A percentile compares a stretch with the other conserved stretches of the same genome.
Evolutionary conservation across 2,797 vertebrate species (phyloP).

Genomic region (Pyrrhura leucotis): DNA sequence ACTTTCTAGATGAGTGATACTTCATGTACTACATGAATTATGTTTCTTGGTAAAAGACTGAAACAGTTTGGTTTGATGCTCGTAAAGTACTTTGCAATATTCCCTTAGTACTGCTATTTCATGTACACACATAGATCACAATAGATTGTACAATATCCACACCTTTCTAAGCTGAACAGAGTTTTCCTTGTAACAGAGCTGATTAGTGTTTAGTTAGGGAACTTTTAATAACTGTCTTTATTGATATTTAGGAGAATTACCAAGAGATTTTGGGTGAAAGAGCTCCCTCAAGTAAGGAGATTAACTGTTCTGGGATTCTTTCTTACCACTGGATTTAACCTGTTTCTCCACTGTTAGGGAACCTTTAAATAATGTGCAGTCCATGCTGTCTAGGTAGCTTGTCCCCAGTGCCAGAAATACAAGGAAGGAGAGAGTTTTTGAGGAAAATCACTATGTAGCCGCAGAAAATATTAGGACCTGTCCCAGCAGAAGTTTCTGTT

Average conservation of each 20-base stretch:
- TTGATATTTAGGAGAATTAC: not conserved
- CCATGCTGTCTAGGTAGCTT: not conserved
- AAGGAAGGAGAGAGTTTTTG: not conserved
- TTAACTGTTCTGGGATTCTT: not conserved
- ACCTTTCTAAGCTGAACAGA: not conserved
- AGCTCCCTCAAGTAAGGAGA: not conserved
- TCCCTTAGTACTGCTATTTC: not conserved
- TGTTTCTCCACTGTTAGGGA: not conserved
- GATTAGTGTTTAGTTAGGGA: not conserved
- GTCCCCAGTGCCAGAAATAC: not conserved
- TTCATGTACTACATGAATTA: not conserved
- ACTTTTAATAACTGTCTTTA: not conserved
- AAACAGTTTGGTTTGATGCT: not conserved
- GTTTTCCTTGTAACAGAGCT: not conserved
- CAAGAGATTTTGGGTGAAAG: not conserved
- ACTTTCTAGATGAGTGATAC: not conserved
- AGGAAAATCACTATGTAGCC: not conserved
- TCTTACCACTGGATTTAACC: not conserved
- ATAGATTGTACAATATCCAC: not conserved
- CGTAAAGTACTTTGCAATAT: not conserved
- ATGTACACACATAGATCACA: not conserved
- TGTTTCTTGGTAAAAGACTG: not conserved
- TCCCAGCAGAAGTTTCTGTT: not conserved
- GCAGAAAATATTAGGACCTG: not conserved
- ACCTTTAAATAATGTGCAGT: not conserved